These are phyloP conservation scores for Caenorhabditis elegans DNA, from an alignment of 1,140 invertebrate species.

Conservation along the genomic window DNA sequence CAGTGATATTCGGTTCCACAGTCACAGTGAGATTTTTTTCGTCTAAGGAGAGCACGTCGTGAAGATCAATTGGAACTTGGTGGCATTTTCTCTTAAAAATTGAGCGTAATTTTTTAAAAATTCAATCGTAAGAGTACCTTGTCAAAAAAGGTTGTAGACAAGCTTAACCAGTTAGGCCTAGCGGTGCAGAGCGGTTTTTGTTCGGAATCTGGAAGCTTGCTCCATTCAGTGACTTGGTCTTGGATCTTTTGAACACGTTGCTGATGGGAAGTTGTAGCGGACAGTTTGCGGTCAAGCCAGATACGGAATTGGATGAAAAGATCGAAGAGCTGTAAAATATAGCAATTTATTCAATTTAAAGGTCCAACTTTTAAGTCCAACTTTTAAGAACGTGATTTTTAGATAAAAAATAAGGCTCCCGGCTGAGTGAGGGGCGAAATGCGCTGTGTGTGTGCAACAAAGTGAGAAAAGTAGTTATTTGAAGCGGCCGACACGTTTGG, in stretches of 20 bases:
- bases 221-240: slow-evolving; percentile 69
- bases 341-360: no score
- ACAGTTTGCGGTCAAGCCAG: slow-evolving; percentile 68
- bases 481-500: no score
- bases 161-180: slow-evolving; percentile 74
- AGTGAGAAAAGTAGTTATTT: no score
- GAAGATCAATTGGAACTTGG: slow-evolving; percentile 72
- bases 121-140: slow-evolving; percentile 67
- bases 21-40: slow-evolving; percentile 68
- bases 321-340: slow-evolving; percentile 69
- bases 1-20: slow-evolving; percentile 71
- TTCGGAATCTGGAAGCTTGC: slow-evolving; percentile 69
- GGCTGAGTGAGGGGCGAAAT: no score
- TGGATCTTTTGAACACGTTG: slow-evolving; percentile 72
- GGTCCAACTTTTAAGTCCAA: no score
- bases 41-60: slow-evolving; percentile 70
- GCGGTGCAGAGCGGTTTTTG: slow-evolving; percentile 73
- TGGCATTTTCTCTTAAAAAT: slow-evolving; percentile 71
- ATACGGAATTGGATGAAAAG: slow-evolving; percentile 68
- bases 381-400: no score
- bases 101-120: background rate
- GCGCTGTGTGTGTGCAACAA: no score
- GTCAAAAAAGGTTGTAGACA: slow-evolving; percentile 74
- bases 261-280: slow-evolving; percentile 70
- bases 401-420: no score